Evolutionary conservation across 2,888 invertebrate species (phyloP), one percentile per base, ranked within the genome.

Genomic region (Epistrophe grossulariae): DNA sequence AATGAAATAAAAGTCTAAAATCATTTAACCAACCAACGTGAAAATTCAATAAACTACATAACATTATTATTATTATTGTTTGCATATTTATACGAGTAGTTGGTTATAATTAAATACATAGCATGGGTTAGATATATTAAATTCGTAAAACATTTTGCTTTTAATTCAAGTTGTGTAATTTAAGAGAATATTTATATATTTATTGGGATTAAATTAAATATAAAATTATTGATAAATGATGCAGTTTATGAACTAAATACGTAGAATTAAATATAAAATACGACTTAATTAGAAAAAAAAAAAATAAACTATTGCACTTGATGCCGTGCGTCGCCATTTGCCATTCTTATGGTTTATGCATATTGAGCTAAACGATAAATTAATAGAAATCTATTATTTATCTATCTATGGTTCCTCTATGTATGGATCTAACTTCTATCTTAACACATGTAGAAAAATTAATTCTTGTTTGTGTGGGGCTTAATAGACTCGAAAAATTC

Each of bases 11-110:
- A 62, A 24, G 4, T 9, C 7, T 6, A 43, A 62, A 60, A 17
- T 4, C 7, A 57, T 19, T 43, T 24, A 62, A 62, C 62, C 9
- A 43, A 62, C 3, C 24, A n/a, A 43, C 62, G 43, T 62, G 43
- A 62, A 43, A 62, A 62, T 62, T 43, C 43, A 62, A 28, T 40
- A 15, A 40, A 31, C 57, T 57, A n/a, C 5, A 40, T 40, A 24
- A 24, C 3, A 24, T 24, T 24, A 24, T 24, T 2, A 24, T n/a
- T 13, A 2, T 31, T 35, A 35, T 35, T 11, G 10, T 57, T 57
- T 57, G 24, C 24, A 24, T 35, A 10, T 55, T 55, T 40, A 40
- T 35, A 10, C 35, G 7, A 24, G 24, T 9, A 35, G 35, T 40
- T 40, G 13, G 9, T 13, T 40, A 13, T 10, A 8, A 11, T 38